Percentiles rank a stretch among this genome's conserved stretches.
Conservation (phyloP, 2,888 invertebrate genomes). For the Tholera decimalis region DNA sequence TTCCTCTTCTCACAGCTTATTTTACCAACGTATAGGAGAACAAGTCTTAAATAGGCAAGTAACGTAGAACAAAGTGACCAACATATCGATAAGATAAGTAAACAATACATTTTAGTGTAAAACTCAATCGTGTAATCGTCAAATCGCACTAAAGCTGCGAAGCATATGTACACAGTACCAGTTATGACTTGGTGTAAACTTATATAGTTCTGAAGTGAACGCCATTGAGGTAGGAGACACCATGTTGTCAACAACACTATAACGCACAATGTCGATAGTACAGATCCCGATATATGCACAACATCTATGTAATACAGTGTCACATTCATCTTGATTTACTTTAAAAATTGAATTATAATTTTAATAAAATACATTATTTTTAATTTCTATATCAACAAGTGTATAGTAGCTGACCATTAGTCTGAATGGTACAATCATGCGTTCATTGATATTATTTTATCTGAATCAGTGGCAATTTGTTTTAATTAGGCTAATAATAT, state of each 20-base stretch:
- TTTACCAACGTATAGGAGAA: constrained; percentile 42
- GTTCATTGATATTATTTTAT: background rate
- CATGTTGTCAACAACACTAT: constrained; percentile 33
- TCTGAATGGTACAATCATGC: background rate
- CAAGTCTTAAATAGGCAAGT: constrained; percentile 53
- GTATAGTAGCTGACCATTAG: background rate
- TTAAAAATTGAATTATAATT: background rate
- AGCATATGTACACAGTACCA: constrained; percentile 12
- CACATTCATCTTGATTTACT: background rate
- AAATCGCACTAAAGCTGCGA: background rate
- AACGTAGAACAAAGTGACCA: constrained; percentile 56
- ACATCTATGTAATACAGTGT: background rate
- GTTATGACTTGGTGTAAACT: constrained; percentile 41
- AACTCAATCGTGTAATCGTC: background rate
- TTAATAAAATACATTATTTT: background rate
- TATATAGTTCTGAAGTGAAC: constrained; percentile 46
- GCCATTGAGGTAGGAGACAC: constrained; percentile 45
- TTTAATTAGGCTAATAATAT: background rate
- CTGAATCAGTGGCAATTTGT: background rate
- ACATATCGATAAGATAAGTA: constrained; percentile 30
- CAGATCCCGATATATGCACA: background rate
- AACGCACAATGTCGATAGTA: constrained; percentile 34
- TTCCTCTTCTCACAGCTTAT: constrained; percentile 49
- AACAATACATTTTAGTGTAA: background rate
- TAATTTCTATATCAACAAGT: background rate